Base-by-base conservation (phyloP, 2,797 vertebrate species). In the Percopsis omiscomaycus region DNA sequence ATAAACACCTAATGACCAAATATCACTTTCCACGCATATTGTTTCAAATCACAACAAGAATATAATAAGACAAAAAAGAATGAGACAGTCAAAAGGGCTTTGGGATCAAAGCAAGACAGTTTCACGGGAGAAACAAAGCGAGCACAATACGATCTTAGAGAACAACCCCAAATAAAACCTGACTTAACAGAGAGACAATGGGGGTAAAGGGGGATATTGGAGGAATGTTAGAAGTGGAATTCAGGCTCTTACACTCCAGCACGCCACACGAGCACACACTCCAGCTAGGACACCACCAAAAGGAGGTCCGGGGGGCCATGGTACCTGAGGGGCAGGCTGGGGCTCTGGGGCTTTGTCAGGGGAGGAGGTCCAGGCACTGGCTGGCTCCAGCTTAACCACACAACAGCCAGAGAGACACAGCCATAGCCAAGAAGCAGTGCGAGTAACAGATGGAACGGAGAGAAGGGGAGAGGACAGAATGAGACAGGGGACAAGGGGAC, bases 171-270 rank as follows among this genome's bases (percentile, higher is more conserved):
- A 32, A 14, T 22, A 9, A 37, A 37, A 37, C 5, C 32, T 6
- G 32, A 8, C 32, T 9, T 37, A 37, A 37, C 32, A 9, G 32
- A 37, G 27, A 14, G 13, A 14, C 4, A 4, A 14, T 5, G 13
- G 45, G 44, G 53, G 32, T 2, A 37, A 37, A 49, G 61, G 37
- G 46, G 2, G 32, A 66, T 59, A 68, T 63, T 71, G 64, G 1
- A 11, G 51, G 12, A 63, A 68, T 68, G 66, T 74, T 50, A 84
- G 75, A 75, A 61, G 61, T 80, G 78, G 80, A 66, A 74, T 89
- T 60, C 66, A 79, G 87, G 91, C 53, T 47, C 94, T 97, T 95
- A 95, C 92, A 64, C 92, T 95, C 92, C 90, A 93, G 91, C 94
- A 96, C 0, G 92, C 87, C 78, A 94, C 94, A 22, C 90, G 90